Evolutionary conservation across 2,113 vertebrate species (phyloP).

Genomic region (Xiphophorus couchianus): DNA sequence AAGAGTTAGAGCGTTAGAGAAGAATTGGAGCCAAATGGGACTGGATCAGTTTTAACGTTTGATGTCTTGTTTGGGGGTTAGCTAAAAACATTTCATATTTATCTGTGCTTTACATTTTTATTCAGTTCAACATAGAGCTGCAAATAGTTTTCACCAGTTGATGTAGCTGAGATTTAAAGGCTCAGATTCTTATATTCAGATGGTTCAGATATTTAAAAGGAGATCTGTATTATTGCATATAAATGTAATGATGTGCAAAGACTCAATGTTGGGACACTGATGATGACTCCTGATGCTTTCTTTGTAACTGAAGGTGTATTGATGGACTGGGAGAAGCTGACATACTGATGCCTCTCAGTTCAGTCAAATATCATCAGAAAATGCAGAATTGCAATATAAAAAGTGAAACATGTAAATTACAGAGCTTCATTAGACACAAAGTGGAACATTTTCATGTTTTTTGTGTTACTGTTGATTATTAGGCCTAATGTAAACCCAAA

Average conservation of each 20-base stretch:
- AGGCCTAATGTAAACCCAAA: too few species aligned
- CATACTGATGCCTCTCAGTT: neutral
- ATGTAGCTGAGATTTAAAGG: neutral
- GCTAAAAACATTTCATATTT: neutral
- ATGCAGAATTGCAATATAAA: too few species aligned
- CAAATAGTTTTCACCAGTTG: neutral
- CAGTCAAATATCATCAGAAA: too few species aligned
- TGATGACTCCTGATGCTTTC: neutral
- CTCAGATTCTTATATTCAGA: neutral
- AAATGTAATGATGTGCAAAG: neutral
- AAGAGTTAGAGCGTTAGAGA: slow-evolving; percentile 7
- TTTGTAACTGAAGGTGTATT: neutral
- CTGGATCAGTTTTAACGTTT: slow-evolving; percentile 1
- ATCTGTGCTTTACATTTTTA: neutral
- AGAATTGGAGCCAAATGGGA: slow-evolving; percentile 11
- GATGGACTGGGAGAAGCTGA: neutral
- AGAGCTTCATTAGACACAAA: too few species aligned
- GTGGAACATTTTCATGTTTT: too few species aligned
- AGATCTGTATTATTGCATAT: neutral
- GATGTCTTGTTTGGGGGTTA: slow-evolving; percentile 4
- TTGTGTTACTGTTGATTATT: too few species aligned
- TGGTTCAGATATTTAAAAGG: neutral
- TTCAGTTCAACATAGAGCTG: slow-evolving; percentile 11
- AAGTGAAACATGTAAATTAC: too few species aligned
- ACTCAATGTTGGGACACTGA: neutral